Evolutionary conservation across 1,140 invertebrate genomes (phyloP).

Genomic region (Apocrypta bakeri): DNA sequence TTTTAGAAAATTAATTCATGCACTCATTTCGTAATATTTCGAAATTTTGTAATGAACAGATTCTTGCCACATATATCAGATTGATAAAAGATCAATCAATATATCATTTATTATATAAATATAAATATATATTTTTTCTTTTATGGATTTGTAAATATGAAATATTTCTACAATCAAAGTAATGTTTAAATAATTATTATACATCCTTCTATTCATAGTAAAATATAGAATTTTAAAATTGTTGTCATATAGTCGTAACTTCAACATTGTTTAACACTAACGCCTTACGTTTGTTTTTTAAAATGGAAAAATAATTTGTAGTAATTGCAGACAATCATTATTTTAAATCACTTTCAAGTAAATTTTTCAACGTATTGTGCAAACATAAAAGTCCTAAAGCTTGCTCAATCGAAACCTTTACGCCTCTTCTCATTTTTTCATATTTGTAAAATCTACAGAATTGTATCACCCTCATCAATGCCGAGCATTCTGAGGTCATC

Average conservation of each 20-base stretch:
- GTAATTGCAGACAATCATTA: background rate
- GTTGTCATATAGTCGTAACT: background rate
- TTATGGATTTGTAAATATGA: background rate
- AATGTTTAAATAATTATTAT: background rate
- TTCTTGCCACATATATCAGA: background rate
- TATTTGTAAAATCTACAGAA: conserved; percentile 60
- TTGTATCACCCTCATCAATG: conserved; percentile 73
- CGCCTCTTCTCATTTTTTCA: background rate
- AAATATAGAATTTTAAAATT: background rate
- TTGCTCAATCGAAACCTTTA: conserved; percentile 22
- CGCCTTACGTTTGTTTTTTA: background rate
- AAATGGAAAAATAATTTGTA: background rate
- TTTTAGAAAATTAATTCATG: background rate
- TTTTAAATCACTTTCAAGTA: background rate
- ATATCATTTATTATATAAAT: too few relatives aligned
- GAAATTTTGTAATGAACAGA: conserved; percentile 3
- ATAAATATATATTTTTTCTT: conserved; percentile 26
- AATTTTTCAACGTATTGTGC: too few relatives aligned
- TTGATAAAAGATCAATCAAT: background rate
- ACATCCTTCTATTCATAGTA: background rate
- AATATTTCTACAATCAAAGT: background rate
- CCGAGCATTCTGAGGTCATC: conserved; percentile 73
- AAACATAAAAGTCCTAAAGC: too few relatives aligned
- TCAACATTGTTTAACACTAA: background rate
- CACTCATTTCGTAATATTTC: conserved; percentile 16